Percentiles rank a stretch among this genome's conserved stretches.
Conservation (phyloP, 2,888 invertebrate species). For the Atrina japonica region DNA sequence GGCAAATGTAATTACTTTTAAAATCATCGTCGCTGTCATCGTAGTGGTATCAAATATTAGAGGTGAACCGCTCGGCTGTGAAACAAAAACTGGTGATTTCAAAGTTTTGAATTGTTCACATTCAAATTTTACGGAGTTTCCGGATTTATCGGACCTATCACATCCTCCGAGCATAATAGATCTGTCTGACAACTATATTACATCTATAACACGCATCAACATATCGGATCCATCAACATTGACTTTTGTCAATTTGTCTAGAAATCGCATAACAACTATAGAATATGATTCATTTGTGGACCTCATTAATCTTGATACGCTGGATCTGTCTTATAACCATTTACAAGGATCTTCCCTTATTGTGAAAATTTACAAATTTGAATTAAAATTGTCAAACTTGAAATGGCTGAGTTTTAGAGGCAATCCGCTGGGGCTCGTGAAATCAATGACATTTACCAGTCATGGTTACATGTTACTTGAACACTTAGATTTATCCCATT, state of each 20-base stretch:
- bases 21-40: too few relatives aligned
- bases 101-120: too few relatives aligned
- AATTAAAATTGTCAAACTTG: conserved; percentile 29
- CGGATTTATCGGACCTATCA: too few relatives aligned
- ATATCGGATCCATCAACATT: conserved; percentile 1
- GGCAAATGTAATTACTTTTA: too few relatives aligned
- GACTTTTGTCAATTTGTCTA: conserved; percentile 15
- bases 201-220: too few relatives aligned
- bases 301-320: conserved; percentile 12
- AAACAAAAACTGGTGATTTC: too few relatives aligned
- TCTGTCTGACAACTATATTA: too few relatives aligned
- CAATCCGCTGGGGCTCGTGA: conserved; percentile 32
- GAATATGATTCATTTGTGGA: conserved; percentile 21
- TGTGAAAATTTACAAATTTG: conserved; percentile 21
- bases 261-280: conserved; percentile 29
- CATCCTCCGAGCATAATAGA: too few relatives aligned
- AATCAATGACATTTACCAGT: conserved; percentile 30
- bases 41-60: too few relatives aligned
- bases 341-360: conserved; percentile 29
- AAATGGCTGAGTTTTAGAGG: conserved; percentile 24
- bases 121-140: too few relatives aligned
- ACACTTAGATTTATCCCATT: conserved; percentile 36
- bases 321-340: conserved; percentile 40
- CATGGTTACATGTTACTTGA: conserved; percentile 28
- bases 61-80: too few relatives aligned